Conservation (phyloP, 2,113 vertebrate genomes). For the Peucedramus taeniatus region DNA sequence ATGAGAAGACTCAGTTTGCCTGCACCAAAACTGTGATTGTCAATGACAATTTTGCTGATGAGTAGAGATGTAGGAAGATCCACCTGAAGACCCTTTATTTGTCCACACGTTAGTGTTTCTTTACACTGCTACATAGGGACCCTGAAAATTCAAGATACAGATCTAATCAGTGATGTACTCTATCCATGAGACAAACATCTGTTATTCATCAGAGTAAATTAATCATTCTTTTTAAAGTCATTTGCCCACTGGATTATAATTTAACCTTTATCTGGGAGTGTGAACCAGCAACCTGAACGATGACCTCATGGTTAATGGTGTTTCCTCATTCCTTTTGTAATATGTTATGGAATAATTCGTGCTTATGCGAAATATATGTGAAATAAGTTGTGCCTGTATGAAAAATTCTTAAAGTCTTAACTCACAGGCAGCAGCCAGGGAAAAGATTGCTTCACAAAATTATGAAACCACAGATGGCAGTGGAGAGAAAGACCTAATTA, state of each 20-base stretch:
- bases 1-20: background rate
- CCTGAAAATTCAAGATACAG: background rate
- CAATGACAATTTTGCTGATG: background rate
- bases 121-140: background rate
- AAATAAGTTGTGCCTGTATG: too few relatives aligned
- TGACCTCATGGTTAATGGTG: background rate
- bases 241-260: background rate
- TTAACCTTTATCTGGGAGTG: background rate
- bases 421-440: too few relatives aligned
- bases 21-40: background rate
- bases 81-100: background rate
- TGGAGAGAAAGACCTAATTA: too few relatives aligned
- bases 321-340: conserved; percentile 58
- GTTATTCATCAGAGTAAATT: background rate
- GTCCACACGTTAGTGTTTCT: background rate
- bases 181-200: background rate
- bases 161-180: background rate
- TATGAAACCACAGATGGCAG: too few relatives aligned
- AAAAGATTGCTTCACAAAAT: too few relatives aligned
- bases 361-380: too few relatives aligned
- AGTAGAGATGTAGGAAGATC: background rate
- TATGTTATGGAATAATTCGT: too few relatives aligned
- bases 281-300: background rate
- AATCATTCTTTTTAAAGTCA: background rate
- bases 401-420: too few relatives aligned